These are phyloP conservation scores for Melanostoma mellinum DNA, from an alignment of 2,888 invertebrate species.

Conservation along the genomic window DNA sequence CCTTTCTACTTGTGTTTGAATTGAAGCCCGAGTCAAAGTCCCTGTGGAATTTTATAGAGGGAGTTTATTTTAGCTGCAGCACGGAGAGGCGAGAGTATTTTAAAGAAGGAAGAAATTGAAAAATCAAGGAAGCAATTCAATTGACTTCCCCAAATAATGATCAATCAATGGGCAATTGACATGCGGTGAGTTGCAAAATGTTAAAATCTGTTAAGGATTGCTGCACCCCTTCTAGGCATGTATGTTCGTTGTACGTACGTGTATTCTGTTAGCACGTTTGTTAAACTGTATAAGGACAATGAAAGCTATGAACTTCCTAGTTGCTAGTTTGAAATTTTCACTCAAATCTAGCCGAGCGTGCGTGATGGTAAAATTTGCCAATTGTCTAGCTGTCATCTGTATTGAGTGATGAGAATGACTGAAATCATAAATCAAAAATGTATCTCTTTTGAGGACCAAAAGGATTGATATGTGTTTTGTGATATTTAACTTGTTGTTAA, in stretches of 20 bases:
- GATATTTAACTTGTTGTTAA: constrained; percentile 18
- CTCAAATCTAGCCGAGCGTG: constrained; percentile 20
- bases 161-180: constrained; percentile 71
- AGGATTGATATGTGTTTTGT: constrained; percentile 48
- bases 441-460: constrained; percentile 35
- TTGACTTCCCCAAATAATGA: constrained; percentile 56
- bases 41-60: constrained; percentile 49
- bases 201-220: constrained; percentile 12
- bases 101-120: constrained; percentile 53
- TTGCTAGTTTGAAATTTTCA: constrained; percentile 48
- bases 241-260: too few relatives aligned
- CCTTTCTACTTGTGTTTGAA: background rate
- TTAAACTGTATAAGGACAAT: constrained; percentile 35
- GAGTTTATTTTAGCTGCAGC: constrained; percentile 8
- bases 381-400: constrained; percentile 63
- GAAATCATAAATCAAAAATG: constrained; percentile 66
- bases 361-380: constrained; percentile 38
- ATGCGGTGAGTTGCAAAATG: constrained; percentile 69
- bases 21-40: constrained; percentile 19
- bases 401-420: constrained; percentile 61
- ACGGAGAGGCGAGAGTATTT: constrained; percentile 28
- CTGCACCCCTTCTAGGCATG: constrained; percentile 45
- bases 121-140: constrained; percentile 68
- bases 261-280: constrained; percentile 4
- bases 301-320: constrained; percentile 31